phyloP scores from a whole-genome alignment of 2,113 vertebrate genomes.

The Dryoscopus gambensis region DNA sequence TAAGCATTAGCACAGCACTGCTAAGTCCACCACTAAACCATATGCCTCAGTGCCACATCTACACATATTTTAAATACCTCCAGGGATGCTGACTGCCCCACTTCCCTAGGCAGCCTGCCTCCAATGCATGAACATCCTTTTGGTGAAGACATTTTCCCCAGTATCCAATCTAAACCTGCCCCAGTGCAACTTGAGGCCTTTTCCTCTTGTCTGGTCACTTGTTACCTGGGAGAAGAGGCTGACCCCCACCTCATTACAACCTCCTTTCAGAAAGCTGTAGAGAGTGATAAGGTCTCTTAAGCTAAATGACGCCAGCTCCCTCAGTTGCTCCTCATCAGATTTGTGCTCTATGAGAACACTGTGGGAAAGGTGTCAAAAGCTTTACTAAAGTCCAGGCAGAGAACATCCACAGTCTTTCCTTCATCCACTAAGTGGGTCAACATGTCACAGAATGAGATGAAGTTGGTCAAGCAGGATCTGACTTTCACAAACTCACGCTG shows the following conservation, averaged over 20 bases:
- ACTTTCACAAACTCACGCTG: background rate
- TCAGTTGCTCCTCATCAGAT: background rate
- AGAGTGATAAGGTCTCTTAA: background rate
- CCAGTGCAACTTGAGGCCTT: background rate
- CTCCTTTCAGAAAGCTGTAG: background rate
- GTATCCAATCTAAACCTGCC: background rate
- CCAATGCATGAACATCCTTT: background rate
- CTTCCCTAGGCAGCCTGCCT: background rate
- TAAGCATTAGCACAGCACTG: background rate
- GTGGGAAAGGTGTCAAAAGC: background rate
- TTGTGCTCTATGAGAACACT: background rate
- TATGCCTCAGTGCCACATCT: background rate
- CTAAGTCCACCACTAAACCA: background rate
- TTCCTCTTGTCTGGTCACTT: background rate
- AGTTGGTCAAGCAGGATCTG: background rate
- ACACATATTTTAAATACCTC: background rate
- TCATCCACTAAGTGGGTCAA: background rate
- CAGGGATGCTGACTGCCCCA: background rate
- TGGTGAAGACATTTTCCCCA: background rate
- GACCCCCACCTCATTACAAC: background rate
- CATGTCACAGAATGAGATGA: background rate
- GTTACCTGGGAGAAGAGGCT: background rate
- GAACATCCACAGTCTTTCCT: background rate
- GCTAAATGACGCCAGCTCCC: fast-evolving
- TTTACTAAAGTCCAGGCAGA: background rate